phyloP scores from a whole-genome alignment of 2,888 invertebrate genomes.

The Perithous albicinctus region DNA sequence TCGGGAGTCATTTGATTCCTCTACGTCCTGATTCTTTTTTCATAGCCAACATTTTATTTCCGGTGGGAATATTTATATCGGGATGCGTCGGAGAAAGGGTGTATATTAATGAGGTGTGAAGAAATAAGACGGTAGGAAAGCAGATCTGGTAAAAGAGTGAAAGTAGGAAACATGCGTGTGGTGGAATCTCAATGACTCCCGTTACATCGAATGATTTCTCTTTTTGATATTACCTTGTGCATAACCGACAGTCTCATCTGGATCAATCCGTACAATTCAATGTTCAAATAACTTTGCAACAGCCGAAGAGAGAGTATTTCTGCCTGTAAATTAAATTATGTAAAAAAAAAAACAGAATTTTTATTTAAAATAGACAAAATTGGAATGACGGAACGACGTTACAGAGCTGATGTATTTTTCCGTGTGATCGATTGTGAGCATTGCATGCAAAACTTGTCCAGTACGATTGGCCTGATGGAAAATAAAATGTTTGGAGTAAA shows the following conservation, averaged over 20 bases:
- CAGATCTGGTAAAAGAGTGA: no score
- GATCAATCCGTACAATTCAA: constrained; percentile 63
- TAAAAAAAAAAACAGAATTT: neutral
- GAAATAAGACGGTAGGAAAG: no score
- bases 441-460: constrained; percentile 59
- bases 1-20: no score
- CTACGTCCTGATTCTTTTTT: no score
- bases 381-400: neutral
- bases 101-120: no score
- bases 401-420: constrained; percentile 50
- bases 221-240: constrained; percentile 51
- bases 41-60: no score
- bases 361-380: neutral
- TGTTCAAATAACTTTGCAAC: constrained; percentile 56
- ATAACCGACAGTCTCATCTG: constrained; percentile 55
- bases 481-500: neutral
- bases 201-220: neutral
- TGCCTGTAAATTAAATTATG: constrained; percentile 26
- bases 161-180: no score
- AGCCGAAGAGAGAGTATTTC: constrained; percentile 63
- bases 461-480: constrained; percentile 63
- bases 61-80: no score
- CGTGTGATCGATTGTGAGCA: constrained; percentile 33
- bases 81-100: no score
- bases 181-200: no score